These are phyloP conservation scores for Enteromius anoplus DNA, from an alignment of 2,797 vertebrate genomes.

Conservation along the genomic window DNA sequence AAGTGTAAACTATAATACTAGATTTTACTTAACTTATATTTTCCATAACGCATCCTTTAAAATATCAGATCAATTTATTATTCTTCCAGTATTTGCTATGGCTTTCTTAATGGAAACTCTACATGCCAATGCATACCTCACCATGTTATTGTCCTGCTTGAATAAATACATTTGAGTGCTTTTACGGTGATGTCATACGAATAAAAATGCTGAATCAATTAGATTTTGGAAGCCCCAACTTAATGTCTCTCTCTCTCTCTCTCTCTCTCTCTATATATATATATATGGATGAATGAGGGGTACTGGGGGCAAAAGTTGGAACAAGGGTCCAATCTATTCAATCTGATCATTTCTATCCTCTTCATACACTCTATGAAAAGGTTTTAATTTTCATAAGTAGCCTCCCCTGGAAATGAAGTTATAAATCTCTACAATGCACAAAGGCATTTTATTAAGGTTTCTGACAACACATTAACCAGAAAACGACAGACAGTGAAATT, in stretches of 20 bases:
- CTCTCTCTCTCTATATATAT: not conserved
- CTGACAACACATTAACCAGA: not conserved
- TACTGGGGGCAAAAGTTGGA: not conserved
- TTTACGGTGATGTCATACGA: not conserved
- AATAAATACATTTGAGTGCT: slow-evolving; percentile 7
- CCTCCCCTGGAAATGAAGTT: slow-evolving; percentile 41
- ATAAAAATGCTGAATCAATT: not conserved
- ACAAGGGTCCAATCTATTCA: not conserved
- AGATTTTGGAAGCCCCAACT: not conserved
- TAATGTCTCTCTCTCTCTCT: not conserved
- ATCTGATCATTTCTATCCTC: slow-evolving; percentile 4
- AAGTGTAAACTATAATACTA: not conserved
- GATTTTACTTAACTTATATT: not conserved
- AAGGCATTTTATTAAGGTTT: not conserved
- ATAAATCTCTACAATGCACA: slow-evolving; percentile 64
- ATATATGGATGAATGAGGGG: not conserved
- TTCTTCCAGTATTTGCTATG: not conserved
- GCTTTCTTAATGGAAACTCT: not conserved
- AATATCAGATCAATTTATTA: not conserved
- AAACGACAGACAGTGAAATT: not conserved
- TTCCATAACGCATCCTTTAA: not conserved
- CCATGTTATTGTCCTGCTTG: not conserved
- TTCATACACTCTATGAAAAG: slow-evolving; percentile 15
- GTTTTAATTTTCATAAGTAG: slow-evolving; percentile 75
- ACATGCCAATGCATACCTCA: not conserved